Percentiles rank a stretch among this genome's conserved stretches.
phyloP scores from a whole-genome alignment of 53 echinoderm and acorn worm species.

The Mesocentrotus franciscanus region DNA sequence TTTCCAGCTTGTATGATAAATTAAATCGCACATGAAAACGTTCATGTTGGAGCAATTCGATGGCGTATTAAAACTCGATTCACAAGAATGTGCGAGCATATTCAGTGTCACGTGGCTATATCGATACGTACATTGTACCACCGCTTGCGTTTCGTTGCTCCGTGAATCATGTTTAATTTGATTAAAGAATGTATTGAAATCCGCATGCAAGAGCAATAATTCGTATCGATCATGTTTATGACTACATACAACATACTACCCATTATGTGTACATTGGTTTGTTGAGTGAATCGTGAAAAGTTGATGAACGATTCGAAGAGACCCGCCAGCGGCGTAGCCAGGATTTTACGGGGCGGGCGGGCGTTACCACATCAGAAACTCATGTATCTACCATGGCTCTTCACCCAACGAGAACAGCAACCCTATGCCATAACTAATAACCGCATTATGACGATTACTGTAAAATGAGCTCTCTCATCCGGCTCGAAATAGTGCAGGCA shows the following conservation, averaged over 20 bases:
- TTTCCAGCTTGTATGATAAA: neutral
- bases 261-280: no score
- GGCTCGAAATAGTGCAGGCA: neutral
- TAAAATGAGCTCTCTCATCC: neutral
- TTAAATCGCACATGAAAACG: neutral
- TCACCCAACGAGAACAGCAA: neutral
- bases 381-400: no score
- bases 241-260: no score
- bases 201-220: neutral
- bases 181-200: neutral
- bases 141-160: neutral
- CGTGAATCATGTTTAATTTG: neutral
- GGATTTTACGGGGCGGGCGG: no score
- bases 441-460: slow-evolving; percentile 6
- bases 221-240: neutral
- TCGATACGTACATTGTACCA: neutral
- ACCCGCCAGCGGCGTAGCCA: no score
- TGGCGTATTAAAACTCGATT: neutral
- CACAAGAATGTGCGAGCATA: neutral
- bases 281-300: no score
- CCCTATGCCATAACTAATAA: neutral
- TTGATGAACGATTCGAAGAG: no score
- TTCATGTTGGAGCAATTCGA: neutral
- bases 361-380: no score
- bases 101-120: neutral